These are phyloP conservation scores for Garrulus glandarius DNA, from an alignment of 2,797 vertebrate genomes.

Conservation along the genomic window DNA sequence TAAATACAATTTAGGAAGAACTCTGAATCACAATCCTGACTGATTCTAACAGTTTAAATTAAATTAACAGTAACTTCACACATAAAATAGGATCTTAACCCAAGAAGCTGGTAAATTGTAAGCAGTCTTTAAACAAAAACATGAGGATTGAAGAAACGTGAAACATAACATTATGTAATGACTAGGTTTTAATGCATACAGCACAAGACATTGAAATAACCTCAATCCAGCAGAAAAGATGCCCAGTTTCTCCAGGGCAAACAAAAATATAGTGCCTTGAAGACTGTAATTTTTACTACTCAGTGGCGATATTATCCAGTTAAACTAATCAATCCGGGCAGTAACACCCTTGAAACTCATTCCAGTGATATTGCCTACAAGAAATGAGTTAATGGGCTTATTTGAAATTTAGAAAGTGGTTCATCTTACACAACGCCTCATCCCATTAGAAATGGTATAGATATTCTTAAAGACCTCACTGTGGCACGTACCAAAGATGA, in stretches of 20 bases:
- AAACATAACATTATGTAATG: not conserved
- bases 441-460: not conserved
- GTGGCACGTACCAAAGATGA: conserved; percentile 81
- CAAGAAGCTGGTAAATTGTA: not conserved
- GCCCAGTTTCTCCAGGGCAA: not conserved
- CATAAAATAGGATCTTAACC: not conserved
- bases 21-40: not conserved
- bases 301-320: not conserved
- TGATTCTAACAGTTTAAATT: not conserved
- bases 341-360: conserved; percentile 10
- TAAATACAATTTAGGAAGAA: not conserved
- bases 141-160: not conserved
- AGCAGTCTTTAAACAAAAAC: not conserved
- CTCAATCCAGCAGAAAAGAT: not conserved
- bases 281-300: not conserved
- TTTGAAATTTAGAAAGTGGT: not conserved
- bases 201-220: not conserved
- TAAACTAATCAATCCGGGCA: not conserved
- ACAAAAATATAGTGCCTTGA: not conserved
- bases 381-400: not conserved
- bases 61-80: not conserved
- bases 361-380: not conserved
- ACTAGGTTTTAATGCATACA: not conserved
- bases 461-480: not conserved
- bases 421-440: not conserved